These are phyloP conservation scores for Epicampocera succincta DNA, from an alignment of 2,888 invertebrate species.

Conservation along the genomic window DNA sequence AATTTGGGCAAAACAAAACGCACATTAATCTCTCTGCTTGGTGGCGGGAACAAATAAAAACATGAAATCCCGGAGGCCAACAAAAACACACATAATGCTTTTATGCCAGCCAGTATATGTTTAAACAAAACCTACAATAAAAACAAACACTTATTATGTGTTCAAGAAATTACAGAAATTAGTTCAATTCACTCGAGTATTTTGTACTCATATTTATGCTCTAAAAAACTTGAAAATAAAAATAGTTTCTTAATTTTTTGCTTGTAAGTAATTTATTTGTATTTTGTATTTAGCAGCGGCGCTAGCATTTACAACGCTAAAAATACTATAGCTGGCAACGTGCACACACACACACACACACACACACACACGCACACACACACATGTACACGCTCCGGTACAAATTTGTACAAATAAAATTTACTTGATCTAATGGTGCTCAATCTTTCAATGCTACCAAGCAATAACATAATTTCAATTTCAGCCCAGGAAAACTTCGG, in stretches of 20 bases:
- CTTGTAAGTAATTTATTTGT: conserved; percentile 37
- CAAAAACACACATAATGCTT: neutral
- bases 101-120: neutral
- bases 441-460: conserved; percentile 11
- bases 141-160: neutral
- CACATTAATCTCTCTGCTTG: conserved; percentile 27
- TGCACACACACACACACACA: no score
- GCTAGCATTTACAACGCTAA: conserved; percentile 4
- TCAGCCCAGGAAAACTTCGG: neutral
- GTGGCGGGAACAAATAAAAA: neutral
- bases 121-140: conserved; percentile 16
- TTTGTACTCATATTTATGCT: conserved; percentile 50
- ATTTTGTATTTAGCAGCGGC: conserved; percentile 30
- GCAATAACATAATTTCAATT: neutral
- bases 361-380: neutral
- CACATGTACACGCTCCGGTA: neutral
- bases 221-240: conserved; percentile 36
- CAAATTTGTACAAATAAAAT: neutral
- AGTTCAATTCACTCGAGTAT: conserved; percentile 35
- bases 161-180: conserved; percentile 17
- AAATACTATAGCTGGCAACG: no score
- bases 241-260: conserved; percentile 16
- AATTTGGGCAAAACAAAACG: neutral
- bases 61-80: conserved; percentile 3
- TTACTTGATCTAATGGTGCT: conserved; percentile 13